Evolutionary conservation across 2,797 vertebrate genomes (phyloP), one percentile per base, ranked within the genome.

Genomic region (Corythornis leucogaster): DNA sequence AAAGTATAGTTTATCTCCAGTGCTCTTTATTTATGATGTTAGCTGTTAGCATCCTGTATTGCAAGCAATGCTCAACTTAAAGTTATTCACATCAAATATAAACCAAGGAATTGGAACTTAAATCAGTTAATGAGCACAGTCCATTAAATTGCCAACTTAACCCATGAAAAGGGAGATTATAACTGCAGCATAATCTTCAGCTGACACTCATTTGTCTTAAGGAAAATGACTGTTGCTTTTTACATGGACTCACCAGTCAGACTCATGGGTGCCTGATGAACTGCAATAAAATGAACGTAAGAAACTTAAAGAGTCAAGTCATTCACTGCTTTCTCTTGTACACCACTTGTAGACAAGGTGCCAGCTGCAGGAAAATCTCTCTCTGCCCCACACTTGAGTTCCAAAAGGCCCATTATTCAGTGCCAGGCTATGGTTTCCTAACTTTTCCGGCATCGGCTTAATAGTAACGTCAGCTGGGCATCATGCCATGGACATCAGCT

Each of bases 371-470:
- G 84, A 95, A 96, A 93, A 93, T 81, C 89, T 88, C 87, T 87
- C 92, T 95, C 95, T 97, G 87, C 94, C 92, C 67, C 78, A 91
- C 92, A 90, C 91, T 95, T 70, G 67, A 92, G 78, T 70, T 95
- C 96, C 95, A 97, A 96, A 87, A 95, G 92, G 79, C 86, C 93
- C 78, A 94, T 96, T 97, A 96, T 96, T 94, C 93, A 69, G 63
- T 54, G 85, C 89, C 92, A 88, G 73, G 87, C 88, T 90, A 76
- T 63, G 88, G 84, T 83, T 96, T 90, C 93, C 90, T 91, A 96
- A 95, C 87, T 96, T 97, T 97, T 95, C 94, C 90, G 95, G 96
- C 96, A 97, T 93, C 89, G 84, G 79, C 80, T 97, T 75, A 88
- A 91, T 51, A 93, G 87, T 86, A 94, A 92, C 8, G 18, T 94